A percentile compares a stretch with the other conserved stretches of the same genome.
phyloP scores from a whole-genome alignment of 1,140 invertebrate genomes.

The Eumaeus atala region DNA sequence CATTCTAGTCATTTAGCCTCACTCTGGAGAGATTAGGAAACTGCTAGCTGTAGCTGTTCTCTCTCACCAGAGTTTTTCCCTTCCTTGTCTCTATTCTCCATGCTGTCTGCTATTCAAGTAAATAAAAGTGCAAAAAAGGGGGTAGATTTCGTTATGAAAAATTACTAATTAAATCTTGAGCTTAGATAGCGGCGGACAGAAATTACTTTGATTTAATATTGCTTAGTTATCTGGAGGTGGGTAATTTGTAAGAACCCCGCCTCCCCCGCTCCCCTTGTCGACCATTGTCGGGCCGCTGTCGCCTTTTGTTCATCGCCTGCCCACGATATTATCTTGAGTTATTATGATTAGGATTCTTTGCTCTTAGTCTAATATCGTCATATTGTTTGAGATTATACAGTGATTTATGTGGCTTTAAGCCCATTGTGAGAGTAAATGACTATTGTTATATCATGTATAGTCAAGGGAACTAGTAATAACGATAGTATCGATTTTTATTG shows the following conservation, averaged over 20 bases:
- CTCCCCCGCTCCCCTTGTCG: conserved; percentile 47
- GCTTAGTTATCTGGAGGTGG: conserved; percentile 69
- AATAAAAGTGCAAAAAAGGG: conserved; percentile 10
- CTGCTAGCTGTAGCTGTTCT: conserved; percentile 16
- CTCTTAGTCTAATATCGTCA: conserved; percentile 17
- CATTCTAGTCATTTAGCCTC: too few species aligned
- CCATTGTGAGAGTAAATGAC: too few species aligned
- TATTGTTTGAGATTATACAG: neutral
- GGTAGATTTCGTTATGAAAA: conserved; percentile 28
- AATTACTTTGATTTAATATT: conserved; percentile 74
- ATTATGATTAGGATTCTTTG: conserved; percentile 73
- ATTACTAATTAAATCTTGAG: conserved; percentile 45
- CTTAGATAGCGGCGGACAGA: conserved; percentile 58
- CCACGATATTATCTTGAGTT: conserved; percentile 70
- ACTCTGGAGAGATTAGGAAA: too few species aligned
- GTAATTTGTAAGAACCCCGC: conserved; percentile 67
- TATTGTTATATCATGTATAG: too few species aligned
- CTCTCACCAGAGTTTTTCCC: neutral
- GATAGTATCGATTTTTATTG: too few species aligned
- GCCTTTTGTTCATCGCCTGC: conserved; percentile 70
- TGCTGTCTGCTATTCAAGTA: conserved; percentile 31
- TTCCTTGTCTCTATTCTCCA: conserved; percentile 9
- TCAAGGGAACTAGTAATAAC: too few species aligned
- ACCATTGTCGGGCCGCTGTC: conserved; percentile 61
- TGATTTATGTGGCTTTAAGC: too few species aligned